Base-by-base conservation (phyloP, 2,113 vertebrate genomes). In the Coptodon bakossiorum region DNA sequence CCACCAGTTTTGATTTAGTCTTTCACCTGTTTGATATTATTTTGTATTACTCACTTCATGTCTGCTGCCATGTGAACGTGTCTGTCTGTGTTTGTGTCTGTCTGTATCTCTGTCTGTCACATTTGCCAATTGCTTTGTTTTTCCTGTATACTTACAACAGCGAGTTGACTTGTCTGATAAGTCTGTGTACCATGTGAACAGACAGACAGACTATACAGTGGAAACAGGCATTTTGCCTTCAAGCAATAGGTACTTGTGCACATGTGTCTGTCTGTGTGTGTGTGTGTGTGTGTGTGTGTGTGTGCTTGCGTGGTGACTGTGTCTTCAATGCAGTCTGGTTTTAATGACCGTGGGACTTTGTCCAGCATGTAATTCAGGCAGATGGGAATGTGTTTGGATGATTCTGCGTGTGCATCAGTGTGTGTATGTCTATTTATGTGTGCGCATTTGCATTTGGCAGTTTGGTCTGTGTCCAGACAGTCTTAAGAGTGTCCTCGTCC, bases 11-110 rank as follows among this genome's bases (percentile, higher is more conserved):
- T 87, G 90, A 85, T 63, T 82, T 50, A 7, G 50, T 84, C 80
- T 83, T 88, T 93, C 92, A 94, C 92, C 92, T 95, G 95, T 94
- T 95, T 92, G 86, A 92, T 86, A 92, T 95, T 94, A 95, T 83
- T 76, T 80, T 45, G 83, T 48, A 85, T 95, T 93, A 95, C 88
- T 95, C 94, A 95, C 84, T 90, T 88, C 76, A 89, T 59, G 84
- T 93, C 91, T 83, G 90, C 87, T 86, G 87, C 89, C 91, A 89
- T 92, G 82, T 80, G 81, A 91, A 83, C 10, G 36, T 80, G 90
- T 93, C 73, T 90, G 93, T 93, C 91, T 94, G 89, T 90, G 90
- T 95, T 91, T 95, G 88, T 91, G 90, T 92, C 90, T 94, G 86
- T 91, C 90, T 85, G 73, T 43, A 31, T 91, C 86, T 80, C 88